Conservation (phyloP, 2,113 vertebrate genomes). For the Hystrix brachyura region DNA sequence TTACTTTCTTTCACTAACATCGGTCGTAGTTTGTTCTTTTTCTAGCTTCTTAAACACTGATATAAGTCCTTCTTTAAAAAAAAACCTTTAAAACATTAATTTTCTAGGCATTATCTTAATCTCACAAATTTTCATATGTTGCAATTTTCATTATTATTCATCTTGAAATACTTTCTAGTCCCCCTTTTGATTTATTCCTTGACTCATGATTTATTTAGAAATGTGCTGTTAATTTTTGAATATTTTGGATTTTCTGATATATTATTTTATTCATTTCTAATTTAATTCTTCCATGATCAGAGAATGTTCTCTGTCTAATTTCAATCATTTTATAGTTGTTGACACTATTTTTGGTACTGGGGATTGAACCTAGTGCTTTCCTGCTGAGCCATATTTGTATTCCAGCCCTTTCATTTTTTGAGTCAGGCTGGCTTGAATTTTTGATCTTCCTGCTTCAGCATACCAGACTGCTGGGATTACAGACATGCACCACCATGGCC, state of each 20-base stretch:
- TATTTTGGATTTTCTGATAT: background rate
- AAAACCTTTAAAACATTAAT: background rate
- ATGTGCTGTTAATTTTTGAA: background rate
- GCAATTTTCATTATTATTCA: background rate
- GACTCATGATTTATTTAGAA: no score
- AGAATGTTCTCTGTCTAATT: background rate
- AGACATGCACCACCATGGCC: background rate
- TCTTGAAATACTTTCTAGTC: no score
- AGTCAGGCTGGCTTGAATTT: no score
- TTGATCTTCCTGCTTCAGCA: no score
- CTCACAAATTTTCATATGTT: background rate
- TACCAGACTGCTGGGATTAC: no score
- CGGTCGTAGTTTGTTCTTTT: background rate
- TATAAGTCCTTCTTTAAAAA: background rate
- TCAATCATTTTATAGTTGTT: background rate
- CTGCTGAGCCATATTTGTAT: no score
- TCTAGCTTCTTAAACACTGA: no score
- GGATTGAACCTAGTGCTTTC: no score
- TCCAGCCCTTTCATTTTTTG: no score
- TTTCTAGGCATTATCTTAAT: background rate
- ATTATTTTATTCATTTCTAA: background rate
- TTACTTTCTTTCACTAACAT: background rate
- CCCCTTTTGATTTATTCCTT: no score
- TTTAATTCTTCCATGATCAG: background rate
- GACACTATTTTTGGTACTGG: background rate